phyloP scores from a whole-genome alignment of 2,797 vertebrate genomes.

The Notolabrus celidotus region DNA sequence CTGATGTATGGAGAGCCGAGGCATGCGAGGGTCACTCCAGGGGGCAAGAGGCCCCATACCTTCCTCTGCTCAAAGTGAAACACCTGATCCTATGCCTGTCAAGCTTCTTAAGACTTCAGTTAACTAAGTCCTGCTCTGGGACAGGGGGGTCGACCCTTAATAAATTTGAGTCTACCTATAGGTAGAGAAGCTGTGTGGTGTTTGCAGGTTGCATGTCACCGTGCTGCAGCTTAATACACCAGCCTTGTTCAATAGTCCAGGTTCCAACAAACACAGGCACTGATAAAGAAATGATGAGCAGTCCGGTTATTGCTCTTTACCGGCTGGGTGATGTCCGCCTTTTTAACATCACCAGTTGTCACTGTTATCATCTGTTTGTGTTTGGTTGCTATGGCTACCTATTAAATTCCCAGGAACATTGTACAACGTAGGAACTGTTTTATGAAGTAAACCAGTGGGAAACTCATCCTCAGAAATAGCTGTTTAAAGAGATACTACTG shows the following conservation, averaged over 20 bases:
- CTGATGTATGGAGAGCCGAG: constrained; percentile 74
- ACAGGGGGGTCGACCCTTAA: constrained; percentile 38
- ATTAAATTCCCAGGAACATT: constrained; percentile 37
- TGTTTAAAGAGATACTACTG: background rate
- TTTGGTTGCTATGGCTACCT: constrained; percentile 65
- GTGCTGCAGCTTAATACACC: constrained; percentile 24
- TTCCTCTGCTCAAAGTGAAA: constrained; percentile 69
- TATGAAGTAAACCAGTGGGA: constrained; percentile 44
- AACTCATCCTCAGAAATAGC: background rate
- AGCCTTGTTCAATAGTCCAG: constrained; percentile 41
- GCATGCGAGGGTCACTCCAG: constrained; percentile 73
- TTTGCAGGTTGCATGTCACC: constrained; percentile 41
- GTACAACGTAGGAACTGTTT: constrained; percentile 45
- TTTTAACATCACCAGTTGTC: constrained; percentile 58
- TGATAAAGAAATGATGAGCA: constrained; percentile 66
- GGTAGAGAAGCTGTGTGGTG: constrained; percentile 26
- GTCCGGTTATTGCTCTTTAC: constrained; percentile 54
- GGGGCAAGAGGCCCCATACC: constrained; percentile 70
- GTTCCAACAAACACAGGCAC: constrained; percentile 53
- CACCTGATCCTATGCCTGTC: constrained; percentile 74
- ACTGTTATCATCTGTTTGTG: constrained; percentile 63
- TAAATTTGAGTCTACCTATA: constrained; percentile 26
- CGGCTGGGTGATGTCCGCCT: constrained; percentile 39
- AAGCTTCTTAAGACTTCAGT: constrained; percentile 52
- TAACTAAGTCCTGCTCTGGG: constrained; percentile 37